Conservation (phyloP, 2,113 vertebrate genomes). For the Noctilio leporinus region DNA sequence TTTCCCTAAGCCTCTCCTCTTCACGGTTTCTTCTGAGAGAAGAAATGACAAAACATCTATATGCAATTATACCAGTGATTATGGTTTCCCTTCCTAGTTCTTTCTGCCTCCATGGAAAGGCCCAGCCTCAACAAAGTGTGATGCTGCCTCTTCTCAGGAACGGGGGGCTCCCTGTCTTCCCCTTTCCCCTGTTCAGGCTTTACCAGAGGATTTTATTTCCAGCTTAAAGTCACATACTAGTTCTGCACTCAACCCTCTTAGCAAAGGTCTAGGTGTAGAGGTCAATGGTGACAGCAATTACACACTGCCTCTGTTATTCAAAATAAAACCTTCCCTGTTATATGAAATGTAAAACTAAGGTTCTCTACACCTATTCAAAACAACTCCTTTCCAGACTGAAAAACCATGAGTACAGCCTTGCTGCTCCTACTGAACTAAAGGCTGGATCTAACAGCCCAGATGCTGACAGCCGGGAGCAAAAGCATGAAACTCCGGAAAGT, state of each 20-base stretch:
- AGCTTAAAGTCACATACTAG: neutral
- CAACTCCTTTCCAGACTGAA: neutral
- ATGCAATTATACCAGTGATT: neutral
- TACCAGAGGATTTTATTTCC: neutral
- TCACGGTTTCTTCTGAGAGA: neutral
- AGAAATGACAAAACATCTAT: neutral
- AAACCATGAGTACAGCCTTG: neutral
- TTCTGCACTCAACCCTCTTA: neutral
- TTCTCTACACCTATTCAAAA: neutral
- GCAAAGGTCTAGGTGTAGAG: neutral
- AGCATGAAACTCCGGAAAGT: neutral
- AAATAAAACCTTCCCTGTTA: constrained; percentile 20
- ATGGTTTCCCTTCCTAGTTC: neutral
- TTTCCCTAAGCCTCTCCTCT: neutral
- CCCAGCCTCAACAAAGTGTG: neutral
- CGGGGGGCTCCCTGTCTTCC: neutral
- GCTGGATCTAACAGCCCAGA: neutral
- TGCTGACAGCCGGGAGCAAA: neutral
- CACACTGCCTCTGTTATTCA: neutral
- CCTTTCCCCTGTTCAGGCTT: neutral
- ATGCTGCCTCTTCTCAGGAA: neutral
- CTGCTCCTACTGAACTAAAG: neutral
- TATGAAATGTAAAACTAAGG: constrained; percentile 34
- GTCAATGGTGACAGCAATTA: constrained; percentile 9
- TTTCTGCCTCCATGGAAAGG: neutral